Percentiles rank a stretch among this genome's conserved stretches.
These are phyloP conservation scores for Eremophila alpestris DNA, from an alignment of 2,797 vertebrate genomes.

Conservation along the genomic window DNA sequence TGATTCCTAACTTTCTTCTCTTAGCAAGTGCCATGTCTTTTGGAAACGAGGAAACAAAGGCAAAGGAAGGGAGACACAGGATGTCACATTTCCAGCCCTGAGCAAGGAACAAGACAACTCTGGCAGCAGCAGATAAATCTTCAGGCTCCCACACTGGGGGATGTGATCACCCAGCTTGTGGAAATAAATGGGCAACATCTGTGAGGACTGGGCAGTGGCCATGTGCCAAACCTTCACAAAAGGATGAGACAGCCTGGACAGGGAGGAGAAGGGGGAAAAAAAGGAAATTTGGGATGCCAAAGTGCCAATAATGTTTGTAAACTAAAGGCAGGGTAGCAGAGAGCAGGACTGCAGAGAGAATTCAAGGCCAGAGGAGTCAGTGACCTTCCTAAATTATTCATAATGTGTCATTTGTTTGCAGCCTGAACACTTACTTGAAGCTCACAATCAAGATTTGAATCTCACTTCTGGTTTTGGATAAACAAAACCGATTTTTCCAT, in stretches of 20 bases:
- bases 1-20: not conserved
- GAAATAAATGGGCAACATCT: not conserved
- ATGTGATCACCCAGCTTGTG: not conserved
- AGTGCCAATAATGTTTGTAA: not conserved
- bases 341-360: not conserved
- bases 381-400: slow-evolving; percentile 59
- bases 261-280: not conserved
- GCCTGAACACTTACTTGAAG: not conserved
- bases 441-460: not conserved
- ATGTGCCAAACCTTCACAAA: not conserved
- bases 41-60: not conserved
- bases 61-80: not conserved
- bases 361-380: not conserved
- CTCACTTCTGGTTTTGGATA: slow-evolving; percentile 1
- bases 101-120: not conserved
- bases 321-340: not conserved
- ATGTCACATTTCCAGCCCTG: not conserved
- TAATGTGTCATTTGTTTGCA: not conserved
- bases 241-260: not conserved
- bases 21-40: not conserved
- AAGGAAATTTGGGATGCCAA: not conserved
- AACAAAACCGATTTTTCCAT: slow-evolving; percentile 5
- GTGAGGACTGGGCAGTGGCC: not conserved
- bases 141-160: not conserved
- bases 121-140: not conserved